Percentiles rank a stretch among this genome's conserved stretches.
phyloP scores from a whole-genome alignment of 2,113 vertebrate species.

The Leuciscus idus region DNA sequence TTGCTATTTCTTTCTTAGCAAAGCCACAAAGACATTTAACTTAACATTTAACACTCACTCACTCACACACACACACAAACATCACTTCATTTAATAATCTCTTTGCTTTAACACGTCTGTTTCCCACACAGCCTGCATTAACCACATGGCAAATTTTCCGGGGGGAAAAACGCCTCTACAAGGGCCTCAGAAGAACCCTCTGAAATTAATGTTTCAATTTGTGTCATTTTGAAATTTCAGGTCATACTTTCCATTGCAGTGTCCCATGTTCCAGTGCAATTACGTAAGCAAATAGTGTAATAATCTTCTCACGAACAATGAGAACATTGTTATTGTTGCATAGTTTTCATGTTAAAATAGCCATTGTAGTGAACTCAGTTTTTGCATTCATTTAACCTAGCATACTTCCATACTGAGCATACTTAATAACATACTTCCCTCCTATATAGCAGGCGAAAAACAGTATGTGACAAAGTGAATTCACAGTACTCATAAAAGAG shows the following conservation, averaged over 20 bases:
- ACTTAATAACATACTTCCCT: too few relatives aligned
- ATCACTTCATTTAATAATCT: constrained; percentile 4
- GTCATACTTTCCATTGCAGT: constrained; percentile 12
- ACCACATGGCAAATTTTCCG: not conserved
- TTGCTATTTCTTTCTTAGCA: not conserved
- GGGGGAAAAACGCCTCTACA: not conserved
- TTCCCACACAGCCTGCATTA: not conserved
- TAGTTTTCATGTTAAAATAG: not conserved
- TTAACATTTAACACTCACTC: not conserved
- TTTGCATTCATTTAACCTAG: not conserved
- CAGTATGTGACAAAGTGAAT: too few relatives aligned
- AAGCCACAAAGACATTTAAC: not conserved
- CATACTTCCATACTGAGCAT: too few relatives aligned
- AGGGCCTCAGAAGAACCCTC: not conserved
- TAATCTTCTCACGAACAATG: not conserved
- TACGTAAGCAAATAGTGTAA: constrained; percentile 4
- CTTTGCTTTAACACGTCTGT: not conserved
- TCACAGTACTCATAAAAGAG: too few relatives aligned
- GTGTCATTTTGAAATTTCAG: not conserved
- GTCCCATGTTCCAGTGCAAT: not conserved
- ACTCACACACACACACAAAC: too few relatives aligned
- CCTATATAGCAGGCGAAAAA: too few relatives aligned
- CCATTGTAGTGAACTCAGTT: not conserved
- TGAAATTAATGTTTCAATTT: constrained; percentile 9
- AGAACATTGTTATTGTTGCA: constrained; percentile 10